Base-by-base conservation (phyloP, 2,888 invertebrate genomes). In the Ceraclea dissimilis region DNA sequence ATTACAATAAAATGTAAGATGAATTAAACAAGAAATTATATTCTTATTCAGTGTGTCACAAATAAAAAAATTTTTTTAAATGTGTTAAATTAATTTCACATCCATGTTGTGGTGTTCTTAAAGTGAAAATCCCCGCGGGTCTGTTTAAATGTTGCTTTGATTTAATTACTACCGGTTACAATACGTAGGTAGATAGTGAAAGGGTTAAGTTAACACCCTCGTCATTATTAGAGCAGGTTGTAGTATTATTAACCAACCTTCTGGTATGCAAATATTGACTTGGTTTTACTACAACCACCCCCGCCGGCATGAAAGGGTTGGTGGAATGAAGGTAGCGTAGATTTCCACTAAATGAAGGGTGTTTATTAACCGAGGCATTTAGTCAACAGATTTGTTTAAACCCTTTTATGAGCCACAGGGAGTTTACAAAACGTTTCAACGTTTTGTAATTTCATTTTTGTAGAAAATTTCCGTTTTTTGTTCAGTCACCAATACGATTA, bases 141-240 rank as follows among this genome's bases (percentile, higher is more conserved):
- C 55, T 17, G 51, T 52, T 52, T 51, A 43, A 57, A 17, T 17
- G 49, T 19, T 13, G 56, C 54, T 10, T 48, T 56, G 59, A 61
- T 61, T 61, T 61, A 61, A 61, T 61, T 61, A 61, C 59, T 46
- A 48, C 26, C 26, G 26, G 26, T 26, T 26, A 54, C 54, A 44
- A 18, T 51, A 34, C 46, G n/a, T n/a, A n/a, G n/a, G n/a, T n/a
- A n/a, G n/a, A n/a, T n/a, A n/a, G n/a, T 51, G 52, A 57, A 60
- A 58, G 61, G 61, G 61, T 60, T 61, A n/a, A 46, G 16, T 56
- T 53, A 51, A 50, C 61, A 56, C 56, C 53, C 49, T 21, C 26
- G 33, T 39, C 39, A 39, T 4, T 39, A 16, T 39, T 13, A n/a
- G n/a, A 39, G 39, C 39, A 39, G 39, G 39, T 39, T 39, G 39